Conservation (phyloP, 2,888 invertebrate genomes). For the Bibio marci region DNA sequence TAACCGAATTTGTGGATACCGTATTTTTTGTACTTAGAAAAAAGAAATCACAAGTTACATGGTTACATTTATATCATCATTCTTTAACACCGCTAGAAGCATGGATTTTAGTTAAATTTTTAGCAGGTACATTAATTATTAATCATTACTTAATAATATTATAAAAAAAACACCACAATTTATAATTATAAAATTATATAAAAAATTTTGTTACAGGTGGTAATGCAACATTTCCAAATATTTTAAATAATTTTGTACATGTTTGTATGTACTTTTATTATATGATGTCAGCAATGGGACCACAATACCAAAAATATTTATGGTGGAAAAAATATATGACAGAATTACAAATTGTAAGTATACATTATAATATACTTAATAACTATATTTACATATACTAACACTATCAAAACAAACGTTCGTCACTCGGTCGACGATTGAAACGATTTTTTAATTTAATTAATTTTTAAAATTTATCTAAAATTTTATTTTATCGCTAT, state of each 20-base stretch:
- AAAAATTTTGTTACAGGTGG: slow-evolving; percentile 32
- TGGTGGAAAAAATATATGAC: slow-evolving; percentile 95
- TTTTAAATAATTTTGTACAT: slow-evolving; percentile 88
- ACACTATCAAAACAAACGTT: no score
- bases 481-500: no score
- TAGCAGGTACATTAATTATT: no score
- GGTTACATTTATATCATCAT: slow-evolving; percentile 86
- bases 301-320: slow-evolving; percentile 68
- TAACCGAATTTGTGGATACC: slow-evolving; percentile 80
- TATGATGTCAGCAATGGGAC: slow-evolving; percentile 76
- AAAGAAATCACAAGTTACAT: slow-evolving; percentile 75
- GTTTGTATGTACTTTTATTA: slow-evolving; percentile 92
- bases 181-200: no score
- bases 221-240: slow-evolving; percentile 30
- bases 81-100: slow-evolving; percentile 85
- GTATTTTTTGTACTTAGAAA: slow-evolving; percentile 87
- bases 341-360: slow-evolving; percentile 72
- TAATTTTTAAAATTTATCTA: no score
- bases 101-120: slow-evolving; percentile 83
- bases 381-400: background rate
- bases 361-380: background rate
- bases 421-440: no score
- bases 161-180: no score
- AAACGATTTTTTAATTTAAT: no score
- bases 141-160: no score